Evolutionary conservation across 35 echinoderm and acorn worm species (phyloP).

Genomic region (Heliocidaris tuberculata): DNA sequence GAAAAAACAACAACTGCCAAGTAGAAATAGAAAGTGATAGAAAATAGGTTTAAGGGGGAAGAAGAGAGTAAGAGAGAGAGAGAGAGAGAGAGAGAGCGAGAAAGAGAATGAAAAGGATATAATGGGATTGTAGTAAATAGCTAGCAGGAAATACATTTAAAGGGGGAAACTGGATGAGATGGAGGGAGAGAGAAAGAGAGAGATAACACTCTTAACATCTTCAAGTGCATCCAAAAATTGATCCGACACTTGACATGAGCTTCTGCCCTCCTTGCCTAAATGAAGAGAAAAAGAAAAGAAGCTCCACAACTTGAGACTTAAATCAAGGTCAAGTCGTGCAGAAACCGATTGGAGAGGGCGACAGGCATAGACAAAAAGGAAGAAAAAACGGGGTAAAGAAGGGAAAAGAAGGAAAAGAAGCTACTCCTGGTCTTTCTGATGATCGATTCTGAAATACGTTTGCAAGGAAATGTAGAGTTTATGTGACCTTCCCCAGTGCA

Average conservation of each 20-base stretch:
- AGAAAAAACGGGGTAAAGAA: background rate
- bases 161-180: background rate
- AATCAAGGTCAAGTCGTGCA: background rate
- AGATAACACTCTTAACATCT: background rate
- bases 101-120: no score
- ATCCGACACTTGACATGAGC: background rate
- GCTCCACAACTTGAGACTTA: background rate
- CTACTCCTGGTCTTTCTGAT: background rate
- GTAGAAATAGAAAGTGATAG: no score
- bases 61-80: background rate
- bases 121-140: no score
- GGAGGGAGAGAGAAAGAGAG: background rate
- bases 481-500: background rate
- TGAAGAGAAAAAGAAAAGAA: background rate
- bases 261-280: background rate
- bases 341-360: background rate
- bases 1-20: no score
- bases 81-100: background rate
- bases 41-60: no score
- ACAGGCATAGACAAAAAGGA: background rate
- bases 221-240: conserved; percentile 11
- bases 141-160: no score
- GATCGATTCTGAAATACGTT: background rate
- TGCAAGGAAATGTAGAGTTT: background rate
- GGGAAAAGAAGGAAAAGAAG: background rate